phyloP scores from a whole-genome alignment of 2,113 vertebrate genomes.

The Chloebia gouldiae region DNA sequence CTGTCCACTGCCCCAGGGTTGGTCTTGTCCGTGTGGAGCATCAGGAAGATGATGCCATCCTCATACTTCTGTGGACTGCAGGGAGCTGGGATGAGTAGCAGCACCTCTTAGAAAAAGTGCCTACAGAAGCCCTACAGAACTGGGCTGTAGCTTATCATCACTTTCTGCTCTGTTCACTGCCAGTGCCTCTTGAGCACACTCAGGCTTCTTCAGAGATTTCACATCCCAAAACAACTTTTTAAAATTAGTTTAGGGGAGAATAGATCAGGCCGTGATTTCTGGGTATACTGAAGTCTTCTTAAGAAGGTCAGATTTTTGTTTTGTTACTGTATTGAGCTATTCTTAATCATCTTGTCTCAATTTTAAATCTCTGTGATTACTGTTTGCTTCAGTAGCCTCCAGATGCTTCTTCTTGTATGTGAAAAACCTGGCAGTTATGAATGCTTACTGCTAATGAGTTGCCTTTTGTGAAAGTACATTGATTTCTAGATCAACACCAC shows the following conservation, averaged over 20 bases:
- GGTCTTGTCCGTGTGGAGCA: not conserved
- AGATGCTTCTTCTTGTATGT: not conserved
- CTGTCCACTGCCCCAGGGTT: not conserved
- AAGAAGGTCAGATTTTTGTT: not conserved
- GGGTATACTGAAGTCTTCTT: not conserved
- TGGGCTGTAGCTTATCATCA: not conserved
- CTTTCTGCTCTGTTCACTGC: not conserved
- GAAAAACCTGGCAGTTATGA: slow-evolving; percentile 11
- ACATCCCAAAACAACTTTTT: not conserved
- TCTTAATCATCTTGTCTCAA: not conserved
- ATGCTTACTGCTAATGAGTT: slow-evolving; percentile 36
- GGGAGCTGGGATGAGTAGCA: not conserved
- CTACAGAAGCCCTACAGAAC: not conserved
- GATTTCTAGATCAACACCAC: slow-evolving; percentile 56
- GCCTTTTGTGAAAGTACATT: slow-evolving; percentile 23
- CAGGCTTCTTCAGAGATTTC: not conserved
- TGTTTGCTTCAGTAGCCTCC: not conserved
- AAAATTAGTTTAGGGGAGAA: not conserved
- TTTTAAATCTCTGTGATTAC: not conserved
- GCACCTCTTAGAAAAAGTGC: not conserved
- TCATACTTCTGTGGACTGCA: not conserved
- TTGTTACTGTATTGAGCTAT: not conserved
- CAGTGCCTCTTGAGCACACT: not conserved
- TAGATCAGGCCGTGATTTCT: not conserved
- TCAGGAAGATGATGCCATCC: not conserved